Base-by-base conservation (phyloP, 2,888 invertebrate genomes). In the Entomobrya multifasciata region DNA sequence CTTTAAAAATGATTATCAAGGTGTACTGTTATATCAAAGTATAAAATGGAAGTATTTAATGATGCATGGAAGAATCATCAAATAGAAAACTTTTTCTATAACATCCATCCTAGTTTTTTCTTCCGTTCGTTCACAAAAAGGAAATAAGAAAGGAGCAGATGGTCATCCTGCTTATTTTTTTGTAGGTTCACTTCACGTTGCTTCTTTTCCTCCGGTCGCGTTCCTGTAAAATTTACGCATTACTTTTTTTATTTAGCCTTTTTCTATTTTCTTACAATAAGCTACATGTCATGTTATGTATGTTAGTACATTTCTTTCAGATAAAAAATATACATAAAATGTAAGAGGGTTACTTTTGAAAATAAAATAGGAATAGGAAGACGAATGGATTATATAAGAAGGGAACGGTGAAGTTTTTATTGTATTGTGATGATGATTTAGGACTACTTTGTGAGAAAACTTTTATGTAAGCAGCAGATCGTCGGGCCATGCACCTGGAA, bases 71-170 rank as follows among this genome's bases (percentile, higher is more conserved):
- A 65, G 17, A 13, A 70, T n/a, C n/a, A n/a, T 47, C 25, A 25
- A 70, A 36, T 70, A 44, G 49, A 52, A 72, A 72, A 27, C 47
- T 25, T 78, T 62, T 62, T 62, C 62, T 22, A n/a, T n/a, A n/a
- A n/a, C n/a, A n/a, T n/a, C n/a, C n/a, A n/a, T n/a, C n/a, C n/a
- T n/a, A n/a, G n/a, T n/a, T n/a, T n/a, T n/a, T n/a, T n/a, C n/a
- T n/a, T n/a, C n/a, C n/a, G n/a, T n/a, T n/a, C n/a, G n/a, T n/a
- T n/a, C n/a, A n/a, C n/a, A 79, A 79, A 79, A 67, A 44, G 81
- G 81, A 81, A 70, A 57, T 25, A 62, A 57, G 44, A 57, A 57
- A 82, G 30, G 81, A 82, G 82, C 82, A 82, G 82, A 82, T 82
- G 82, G 82, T 74, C 82, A 82, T 82, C 82, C 82, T 72, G 60